These are phyloP conservation scores for Scaptomyza tumidula DNA, from an alignment of 2,888 invertebrate species.

Conservation along the genomic window DNA sequence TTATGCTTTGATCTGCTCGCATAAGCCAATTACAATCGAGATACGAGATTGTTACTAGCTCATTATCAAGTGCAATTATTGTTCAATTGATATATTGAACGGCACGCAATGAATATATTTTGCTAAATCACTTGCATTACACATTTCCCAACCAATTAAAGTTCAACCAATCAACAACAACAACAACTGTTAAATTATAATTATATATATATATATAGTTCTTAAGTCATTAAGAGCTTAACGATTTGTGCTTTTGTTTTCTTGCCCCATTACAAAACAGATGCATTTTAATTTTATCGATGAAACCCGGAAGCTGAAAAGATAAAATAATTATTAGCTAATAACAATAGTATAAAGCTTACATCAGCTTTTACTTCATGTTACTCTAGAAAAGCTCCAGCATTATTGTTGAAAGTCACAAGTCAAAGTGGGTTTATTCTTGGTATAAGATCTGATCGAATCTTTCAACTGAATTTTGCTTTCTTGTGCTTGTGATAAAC, in stretches of 20 bases:
- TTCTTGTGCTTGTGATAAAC: too few species aligned
- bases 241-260: neutral
- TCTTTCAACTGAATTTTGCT: too few species aligned
- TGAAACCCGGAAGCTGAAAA: constrained; percentile 6
- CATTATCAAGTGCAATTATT: constrained; percentile 32
- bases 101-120: constrained; percentile 30
- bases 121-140: constrained; percentile 19
- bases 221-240: constrained; percentile 11
- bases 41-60: constrained; percentile 22
- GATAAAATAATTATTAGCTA: neutral
- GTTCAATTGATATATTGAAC: constrained; percentile 15
- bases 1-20: constrained; percentile 20
- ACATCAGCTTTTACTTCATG: neutral
- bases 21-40: constrained; percentile 16
- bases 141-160: constrained; percentile 26
- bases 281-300: neutral
- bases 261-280: neutral
- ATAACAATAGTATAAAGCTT: neutral
- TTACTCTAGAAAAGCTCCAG: constrained; percentile 5
- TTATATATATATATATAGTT: constrained; percentile 14
- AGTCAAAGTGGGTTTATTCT: too few species aligned
- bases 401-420: too few species aligned
- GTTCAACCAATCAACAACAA: neutral
- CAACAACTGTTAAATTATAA: neutral
- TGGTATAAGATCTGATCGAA: too few species aligned